A percentile compares a stretch with the other conserved stretches of the same genome.
These are phyloP conservation scores for Ormyrus rosae DNA, from an alignment of 2,888 invertebrate genomes.

Conservation along the genomic window DNA sequence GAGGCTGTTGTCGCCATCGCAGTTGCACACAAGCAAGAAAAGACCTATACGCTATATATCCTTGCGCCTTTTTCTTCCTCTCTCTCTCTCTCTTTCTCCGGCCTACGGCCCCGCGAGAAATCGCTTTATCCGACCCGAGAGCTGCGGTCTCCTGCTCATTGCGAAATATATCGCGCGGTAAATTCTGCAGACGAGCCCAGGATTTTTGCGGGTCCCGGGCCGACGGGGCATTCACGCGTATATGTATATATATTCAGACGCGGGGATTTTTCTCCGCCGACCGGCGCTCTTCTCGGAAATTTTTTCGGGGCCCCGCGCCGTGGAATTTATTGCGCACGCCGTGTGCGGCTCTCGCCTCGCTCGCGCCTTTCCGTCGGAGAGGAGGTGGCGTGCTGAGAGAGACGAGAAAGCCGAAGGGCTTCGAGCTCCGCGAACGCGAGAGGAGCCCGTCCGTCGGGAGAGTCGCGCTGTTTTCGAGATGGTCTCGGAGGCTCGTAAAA, in stretches of 20 bases:
- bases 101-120: slow-evolving; percentile 24
- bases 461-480: background rate
- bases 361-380: slow-evolving; percentile 14
- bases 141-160: background rate
- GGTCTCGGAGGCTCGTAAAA: too few relatives aligned
- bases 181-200: slow-evolving; percentile 23
- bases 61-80: slow-evolving; percentile 30
- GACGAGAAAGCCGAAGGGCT: too few relatives aligned
- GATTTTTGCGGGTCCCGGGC: background rate
- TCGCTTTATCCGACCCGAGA: slow-evolving; percentile 38
- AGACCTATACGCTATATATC: background rate
- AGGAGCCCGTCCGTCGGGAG: background rate
- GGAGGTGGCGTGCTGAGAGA: background rate
- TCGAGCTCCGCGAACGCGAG: too few relatives aligned
- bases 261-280: background rate
- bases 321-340: slow-evolving; percentile 51
- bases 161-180: slow-evolving; percentile 42
- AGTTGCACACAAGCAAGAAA: background rate
- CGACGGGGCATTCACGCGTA: background rate
- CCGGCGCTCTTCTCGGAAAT: slow-evolving; percentile 38
- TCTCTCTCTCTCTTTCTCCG: slow-evolving; percentile 16
- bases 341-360: background rate
- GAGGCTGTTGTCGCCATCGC: slow-evolving; percentile 57
- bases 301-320: slow-evolving; percentile 26
- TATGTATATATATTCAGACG: background rate